A percentile compares a stretch with the other conserved stretches of the same genome.
Evolutionary conservation across 2,888 invertebrate species (phyloP).

Genomic region (Ornithoptera priamus): DNA sequence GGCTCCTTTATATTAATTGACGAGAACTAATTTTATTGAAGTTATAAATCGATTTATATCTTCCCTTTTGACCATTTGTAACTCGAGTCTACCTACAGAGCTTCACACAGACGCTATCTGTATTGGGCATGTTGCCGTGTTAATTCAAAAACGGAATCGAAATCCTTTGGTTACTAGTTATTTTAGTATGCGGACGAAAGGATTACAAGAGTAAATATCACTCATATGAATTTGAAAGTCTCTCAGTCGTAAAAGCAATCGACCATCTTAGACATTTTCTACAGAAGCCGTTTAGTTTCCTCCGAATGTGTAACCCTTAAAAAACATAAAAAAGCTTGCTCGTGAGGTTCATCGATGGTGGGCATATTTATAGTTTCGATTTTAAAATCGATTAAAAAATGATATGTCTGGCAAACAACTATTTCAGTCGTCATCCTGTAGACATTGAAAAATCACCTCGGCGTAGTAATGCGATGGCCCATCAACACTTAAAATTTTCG

Average conservation of each 20-base stretch:
- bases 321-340: constrained; percentile 39
- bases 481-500: background rate
- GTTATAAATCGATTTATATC: constrained; percentile 27
- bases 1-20: constrained; percentile 34
- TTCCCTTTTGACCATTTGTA: constrained; percentile 34
- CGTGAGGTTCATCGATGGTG: constrained; percentile 40
- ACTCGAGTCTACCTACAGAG: constrained; percentile 31
- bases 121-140: constrained; percentile 33
- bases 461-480: background rate
- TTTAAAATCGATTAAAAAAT: background rate
- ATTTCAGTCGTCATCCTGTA: background rate
- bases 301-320: constrained; percentile 39
- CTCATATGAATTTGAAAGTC: constrained; percentile 34
- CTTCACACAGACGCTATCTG: constrained; percentile 36
- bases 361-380: constrained; percentile 10
- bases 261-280: constrained; percentile 40
- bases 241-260: constrained; percentile 36
- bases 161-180: constrained; percentile 31
- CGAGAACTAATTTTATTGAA: constrained; percentile 30
- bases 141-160: constrained; percentile 29
- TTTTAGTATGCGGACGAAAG: constrained; percentile 30
- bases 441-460: background rate
- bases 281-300: constrained; percentile 32
- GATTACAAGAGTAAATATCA: constrained; percentile 33
- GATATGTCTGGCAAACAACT: background rate